phyloP scores from a whole-genome alignment of 2,888 invertebrate species.

The Pachliopta kotzebuea region DNA sequence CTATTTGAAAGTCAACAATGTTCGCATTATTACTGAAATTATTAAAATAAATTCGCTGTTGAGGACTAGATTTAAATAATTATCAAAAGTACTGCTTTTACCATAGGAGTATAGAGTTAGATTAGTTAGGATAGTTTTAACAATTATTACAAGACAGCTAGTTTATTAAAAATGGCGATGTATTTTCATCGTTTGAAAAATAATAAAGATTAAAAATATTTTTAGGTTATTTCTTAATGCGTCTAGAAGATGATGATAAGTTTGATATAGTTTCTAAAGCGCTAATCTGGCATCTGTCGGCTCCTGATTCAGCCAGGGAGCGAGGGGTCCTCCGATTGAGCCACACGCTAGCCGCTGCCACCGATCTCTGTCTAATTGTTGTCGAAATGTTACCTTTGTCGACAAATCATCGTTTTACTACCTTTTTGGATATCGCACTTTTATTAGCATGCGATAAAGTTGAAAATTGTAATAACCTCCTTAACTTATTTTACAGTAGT shows the following conservation, averaged over 20 bases:
- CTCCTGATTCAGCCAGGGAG: conserved; percentile 42
- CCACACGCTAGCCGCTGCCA: conserved; percentile 45
- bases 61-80: neutral
- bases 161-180: neutral
- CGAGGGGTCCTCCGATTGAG: conserved; percentile 35
- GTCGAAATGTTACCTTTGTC: conserved; percentile 57
- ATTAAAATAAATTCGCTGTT: neutral
- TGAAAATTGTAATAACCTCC: conserved; percentile 51
- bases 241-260: conserved; percentile 49
- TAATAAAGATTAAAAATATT: neutral
- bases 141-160: neutral
- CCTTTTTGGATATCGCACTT: conserved; percentile 50
- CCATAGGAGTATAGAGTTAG: too few relatives aligned
- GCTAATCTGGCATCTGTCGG: conserved; percentile 55
- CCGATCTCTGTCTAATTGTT: conserved; percentile 43
- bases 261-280: conserved; percentile 53
- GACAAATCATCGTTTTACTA: conserved; percentile 44
- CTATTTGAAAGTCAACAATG: neutral
- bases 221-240: conserved; percentile 57
- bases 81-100: neutral
- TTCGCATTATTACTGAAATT: neutral
- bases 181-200: neutral
- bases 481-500: neutral
- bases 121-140: neutral
- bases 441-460: conserved; percentile 50